A percentile compares a stretch with the other conserved stretches of the same genome.
Conservation (phyloP, 2,888 invertebrate genomes). For the Zele albiditarsus region DNA sequence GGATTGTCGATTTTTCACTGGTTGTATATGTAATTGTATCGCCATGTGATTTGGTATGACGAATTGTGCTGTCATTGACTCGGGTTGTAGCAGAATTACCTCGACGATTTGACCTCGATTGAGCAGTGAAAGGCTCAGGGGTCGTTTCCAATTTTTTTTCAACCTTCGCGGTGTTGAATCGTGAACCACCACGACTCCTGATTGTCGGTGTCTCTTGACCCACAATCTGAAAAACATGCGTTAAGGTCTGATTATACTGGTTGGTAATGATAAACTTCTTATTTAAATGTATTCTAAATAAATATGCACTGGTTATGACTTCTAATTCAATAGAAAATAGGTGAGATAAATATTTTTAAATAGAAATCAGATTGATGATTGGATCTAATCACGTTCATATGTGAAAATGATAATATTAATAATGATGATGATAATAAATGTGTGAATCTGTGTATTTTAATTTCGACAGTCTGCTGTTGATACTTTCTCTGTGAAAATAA, state of each 20-base stretch:
- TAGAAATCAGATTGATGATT: not conserved
- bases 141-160: conserved; percentile 51
- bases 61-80: conserved; percentile 22
- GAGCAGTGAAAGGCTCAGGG: conserved; percentile 42
- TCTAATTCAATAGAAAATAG: too few relatives aligned
- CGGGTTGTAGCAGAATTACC: conserved; percentile 31
- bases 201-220: conserved; percentile 55
- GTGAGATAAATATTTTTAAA: too few relatives aligned
- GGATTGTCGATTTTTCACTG: conserved; percentile 10
- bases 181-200: conserved; percentile 58
- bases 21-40: not conserved
- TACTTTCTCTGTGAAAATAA: not conserved
- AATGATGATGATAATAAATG: too few relatives aligned
- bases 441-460: not conserved
- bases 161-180: conserved; percentile 56
- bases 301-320: too few relatives aligned
- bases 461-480: not conserved
- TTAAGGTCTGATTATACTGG: too few relatives aligned
- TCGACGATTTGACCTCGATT: conserved; percentile 47
- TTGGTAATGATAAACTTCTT: too few relatives aligned
- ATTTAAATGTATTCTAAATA: too few relatives aligned
- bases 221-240: conserved; percentile 55
- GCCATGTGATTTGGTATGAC: not conserved
- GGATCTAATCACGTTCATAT: conserved; percentile 4
- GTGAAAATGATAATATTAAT: not conserved